Evolutionary conservation across 2,113 vertebrate species (phyloP).

Genomic region (Opisthocomus hoazin): DNA sequence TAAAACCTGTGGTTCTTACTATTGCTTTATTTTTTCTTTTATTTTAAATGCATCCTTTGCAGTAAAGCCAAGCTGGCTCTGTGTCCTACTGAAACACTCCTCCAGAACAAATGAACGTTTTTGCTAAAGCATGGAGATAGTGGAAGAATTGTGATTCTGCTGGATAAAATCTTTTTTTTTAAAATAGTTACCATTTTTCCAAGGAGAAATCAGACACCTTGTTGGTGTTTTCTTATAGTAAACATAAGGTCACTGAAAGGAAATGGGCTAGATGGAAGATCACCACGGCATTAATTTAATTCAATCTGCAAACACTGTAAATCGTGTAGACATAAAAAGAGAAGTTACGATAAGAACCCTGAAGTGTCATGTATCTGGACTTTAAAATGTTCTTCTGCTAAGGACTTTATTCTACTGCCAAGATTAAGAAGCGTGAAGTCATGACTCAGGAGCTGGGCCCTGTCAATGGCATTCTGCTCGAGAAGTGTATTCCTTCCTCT

Average conservation of each 20-base stretch:
- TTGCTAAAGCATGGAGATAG: conserved; percentile 48
- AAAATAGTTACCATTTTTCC: conserved; percentile 71
- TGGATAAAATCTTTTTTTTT: conserved; percentile 71
- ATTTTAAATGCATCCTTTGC: conserved; percentile 49
- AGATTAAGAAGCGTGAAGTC: conserved; percentile 73
- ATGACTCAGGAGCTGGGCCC: conserved; percentile 65
- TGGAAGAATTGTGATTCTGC: conserved; percentile 58
- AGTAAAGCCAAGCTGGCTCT: conserved; percentile 48
- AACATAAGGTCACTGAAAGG: conserved; percentile 73
- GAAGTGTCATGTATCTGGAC: conserved; percentile 70
- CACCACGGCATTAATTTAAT: conserved; percentile 71
- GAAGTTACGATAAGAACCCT: conserved; percentile 69
- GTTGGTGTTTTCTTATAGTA: conserved; percentile 77
- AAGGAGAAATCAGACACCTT: conserved; percentile 75
- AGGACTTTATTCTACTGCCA: conserved; percentile 79
- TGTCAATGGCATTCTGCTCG: conserved; percentile 56
- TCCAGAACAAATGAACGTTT: conserved; percentile 59
- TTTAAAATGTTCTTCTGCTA: conserved; percentile 66
- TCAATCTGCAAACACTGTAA: conserved; percentile 75
- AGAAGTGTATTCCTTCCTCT: conserved; percentile 15
- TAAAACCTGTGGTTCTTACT: conserved; percentile 21
- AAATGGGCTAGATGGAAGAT: conserved; percentile 72
- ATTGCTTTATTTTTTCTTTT: neutral
- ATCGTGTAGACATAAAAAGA: conserved; percentile 72
- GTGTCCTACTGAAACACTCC: conserved; percentile 50